These are phyloP conservation scores for Anoplophora glabripennis DNA, from an alignment of 1,140 invertebrate species.

Conservation along the genomic window DNA sequence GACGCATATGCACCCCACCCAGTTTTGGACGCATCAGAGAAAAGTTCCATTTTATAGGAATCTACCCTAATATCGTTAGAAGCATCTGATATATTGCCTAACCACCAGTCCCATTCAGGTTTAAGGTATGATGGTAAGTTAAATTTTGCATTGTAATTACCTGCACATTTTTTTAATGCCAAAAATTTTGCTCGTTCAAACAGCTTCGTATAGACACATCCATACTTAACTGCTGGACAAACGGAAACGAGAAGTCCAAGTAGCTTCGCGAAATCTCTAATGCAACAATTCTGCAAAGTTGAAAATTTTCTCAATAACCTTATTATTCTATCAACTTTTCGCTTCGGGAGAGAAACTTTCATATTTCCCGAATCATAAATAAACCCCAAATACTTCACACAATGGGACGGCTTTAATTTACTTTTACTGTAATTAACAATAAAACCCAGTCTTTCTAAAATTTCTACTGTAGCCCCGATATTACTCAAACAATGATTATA, in stretches of 20 bases:
- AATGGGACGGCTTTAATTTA: conserved; percentile 2
- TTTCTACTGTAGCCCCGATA: background rate
- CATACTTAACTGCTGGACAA: conserved; percentile 24
- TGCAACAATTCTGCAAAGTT: background rate
- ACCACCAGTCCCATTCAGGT: conserved; percentile 16
- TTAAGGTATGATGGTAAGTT: background rate
- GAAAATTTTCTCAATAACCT: background rate
- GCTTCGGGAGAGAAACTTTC: conserved; percentile 1
- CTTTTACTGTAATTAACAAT: conserved; percentile 23
- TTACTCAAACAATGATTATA: background rate
- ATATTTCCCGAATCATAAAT: conserved; percentile 11
- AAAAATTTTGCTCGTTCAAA: conserved; percentile 29
- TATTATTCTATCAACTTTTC: conserved; percentile 1
- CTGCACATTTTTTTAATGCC: background rate
- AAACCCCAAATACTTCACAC: conserved; percentile 21
- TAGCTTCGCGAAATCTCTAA: conserved; percentile 20
- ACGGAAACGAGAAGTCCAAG: conserved; percentile 19
- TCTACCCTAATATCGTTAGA: background rate
- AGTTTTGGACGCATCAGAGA: conserved; percentile 3
- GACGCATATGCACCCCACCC: conserved; percentile 14
- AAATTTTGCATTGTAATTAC: conserved; percentile 10
- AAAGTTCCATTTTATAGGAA: background rate
- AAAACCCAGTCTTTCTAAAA: conserved; percentile 17
- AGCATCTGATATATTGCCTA: background rate
- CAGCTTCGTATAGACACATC: conserved; percentile 26